Conservation (phyloP, 2,113 vertebrate species). For the Promerops cafer region DNA sequence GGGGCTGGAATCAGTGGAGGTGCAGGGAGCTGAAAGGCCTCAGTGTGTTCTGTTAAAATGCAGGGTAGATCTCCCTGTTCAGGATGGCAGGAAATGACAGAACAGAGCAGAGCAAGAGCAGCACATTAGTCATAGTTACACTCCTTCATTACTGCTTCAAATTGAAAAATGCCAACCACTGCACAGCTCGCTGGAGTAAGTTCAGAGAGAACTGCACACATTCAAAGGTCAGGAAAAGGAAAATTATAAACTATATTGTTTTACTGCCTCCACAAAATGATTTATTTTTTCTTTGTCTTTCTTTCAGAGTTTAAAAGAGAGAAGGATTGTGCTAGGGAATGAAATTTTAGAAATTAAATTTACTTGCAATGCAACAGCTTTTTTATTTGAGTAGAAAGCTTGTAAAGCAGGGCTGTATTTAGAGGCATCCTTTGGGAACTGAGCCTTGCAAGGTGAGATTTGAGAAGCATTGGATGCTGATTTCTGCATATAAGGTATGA, state of each 20-base stretch:
- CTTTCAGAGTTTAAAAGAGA: constrained; percentile 32
- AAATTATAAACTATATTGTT: constrained; percentile 61
- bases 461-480: constrained; percentile 31
- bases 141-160: constrained; percentile 58
- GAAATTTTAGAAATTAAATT: constrained; percentile 59
- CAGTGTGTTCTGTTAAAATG: background rate
- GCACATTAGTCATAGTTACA: constrained; percentile 49
- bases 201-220: constrained; percentile 34
- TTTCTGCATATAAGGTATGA: background rate
- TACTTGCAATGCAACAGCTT: constrained; percentile 24
- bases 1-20: background rate
- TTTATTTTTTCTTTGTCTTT: constrained; percentile 57
- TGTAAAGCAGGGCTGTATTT: constrained; percentile 40
- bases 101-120: background rate
- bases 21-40: background rate
- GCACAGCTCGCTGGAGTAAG: constrained; percentile 41
- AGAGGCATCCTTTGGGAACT: constrained; percentile 16
- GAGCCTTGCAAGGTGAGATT: constrained; percentile 17
- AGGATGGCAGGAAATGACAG: constrained; percentile 22
- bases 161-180: constrained; percentile 63
- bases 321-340: constrained; percentile 12
- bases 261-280: constrained; percentile 41
- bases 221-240: constrained; percentile 53
- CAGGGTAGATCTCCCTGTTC: background rate
- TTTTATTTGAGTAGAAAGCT: constrained; percentile 39